Base-by-base conservation (phyloP, 2,113 vertebrate species). In the Carollia perspicillata region DNA sequence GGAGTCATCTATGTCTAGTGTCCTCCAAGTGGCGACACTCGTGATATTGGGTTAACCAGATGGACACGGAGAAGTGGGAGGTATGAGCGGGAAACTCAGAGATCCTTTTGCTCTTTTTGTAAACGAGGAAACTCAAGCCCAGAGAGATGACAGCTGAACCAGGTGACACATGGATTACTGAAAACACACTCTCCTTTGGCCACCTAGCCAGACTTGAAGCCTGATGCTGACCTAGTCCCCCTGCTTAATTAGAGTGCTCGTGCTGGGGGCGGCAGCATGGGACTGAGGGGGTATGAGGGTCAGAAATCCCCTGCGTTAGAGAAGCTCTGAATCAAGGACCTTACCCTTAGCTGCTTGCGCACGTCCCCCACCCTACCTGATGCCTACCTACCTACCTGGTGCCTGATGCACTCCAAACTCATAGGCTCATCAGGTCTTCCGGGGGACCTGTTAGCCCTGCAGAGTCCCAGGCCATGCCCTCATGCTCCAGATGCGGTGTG, bases 11-110 rank as follows among this genome's bases (percentile, higher is more conserved):
- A 14, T 72, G 84, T 40, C 6, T 51, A 1, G 6, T 37, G 30
- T 40, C 83, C 51, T 60, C 35, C 10, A 0, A 35, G 4, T 28
- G n/a, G 28, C 7, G 0, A 4, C 35, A 0, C 40, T 91, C 35
- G 11, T 69, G 37, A 77, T 33, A 44, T 3, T 35, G 49, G 18
- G 47, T 33, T n/a, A 18, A 30, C 65, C 60, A 53, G 81, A 33
- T 42, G 66, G 44, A 44, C 33, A 33, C 0, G 0, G 74, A 42
- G 81, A 30, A 20, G 13, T 11, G 2, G 47, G 35, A 80, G 51
- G 53, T 18, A 37, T 58, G 71, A 37, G 42, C 20, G 40, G 40
- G 37, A 10, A 37, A 69, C 83, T 47, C 18, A 7, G 26, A 47
- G 16, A 40, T 30, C 58, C 33, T 60, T 51, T n/a, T 44, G 12